Conservation (phyloP, 1,140 invertebrate species). For the Delia radicum region DNA sequence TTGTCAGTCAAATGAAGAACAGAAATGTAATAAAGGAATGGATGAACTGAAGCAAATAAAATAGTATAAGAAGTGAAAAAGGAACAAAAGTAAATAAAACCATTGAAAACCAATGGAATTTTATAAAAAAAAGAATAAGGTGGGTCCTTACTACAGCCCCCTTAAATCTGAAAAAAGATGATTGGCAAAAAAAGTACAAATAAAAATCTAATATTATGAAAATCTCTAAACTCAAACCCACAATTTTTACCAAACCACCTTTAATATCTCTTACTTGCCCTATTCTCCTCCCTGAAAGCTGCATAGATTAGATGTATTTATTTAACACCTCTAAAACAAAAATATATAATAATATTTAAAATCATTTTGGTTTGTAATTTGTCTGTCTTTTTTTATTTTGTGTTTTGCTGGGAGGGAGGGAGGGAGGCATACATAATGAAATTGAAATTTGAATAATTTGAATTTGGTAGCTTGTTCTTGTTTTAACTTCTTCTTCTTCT, state of each 20-base stretch:
- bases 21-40: neutral
- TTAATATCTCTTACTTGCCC: too few species aligned
- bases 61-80: neutral
- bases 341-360: too few species aligned
- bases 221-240: neutral
- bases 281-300: neutral
- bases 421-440: conserved; percentile 1
- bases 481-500: neutral
- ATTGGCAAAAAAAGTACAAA: too few species aligned
- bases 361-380: too few species aligned
- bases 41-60: neutral
- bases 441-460: conserved; percentile 15
- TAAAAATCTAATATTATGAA: neutral
- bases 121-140: too few species aligned
- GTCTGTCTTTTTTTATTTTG: too few species aligned
- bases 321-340: too few species aligned
- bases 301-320: neutral
- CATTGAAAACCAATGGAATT: too few species aligned
- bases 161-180: neutral
- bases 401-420: neutral
- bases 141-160: neutral
- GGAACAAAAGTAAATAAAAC: neutral
- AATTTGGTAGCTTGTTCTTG: neutral
- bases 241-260: neutral
- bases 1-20: neutral